Conservation (phyloP, 2,797 vertebrate genomes). For the Etheostoma nigrum region DNA sequence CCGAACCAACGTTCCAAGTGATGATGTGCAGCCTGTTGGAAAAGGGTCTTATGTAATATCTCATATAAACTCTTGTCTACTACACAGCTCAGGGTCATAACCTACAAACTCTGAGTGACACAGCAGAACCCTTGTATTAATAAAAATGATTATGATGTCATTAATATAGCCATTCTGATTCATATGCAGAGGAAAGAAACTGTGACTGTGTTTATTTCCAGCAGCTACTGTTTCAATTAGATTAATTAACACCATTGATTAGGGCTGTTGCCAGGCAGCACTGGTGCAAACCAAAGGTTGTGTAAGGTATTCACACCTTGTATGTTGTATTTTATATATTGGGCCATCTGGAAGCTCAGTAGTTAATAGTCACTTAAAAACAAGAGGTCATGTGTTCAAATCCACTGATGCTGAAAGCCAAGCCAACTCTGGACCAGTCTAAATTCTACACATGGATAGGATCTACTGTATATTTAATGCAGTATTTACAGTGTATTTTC, state of each 20-base stretch:
- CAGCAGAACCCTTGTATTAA: not conserved
- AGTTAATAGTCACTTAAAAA: not conserved
- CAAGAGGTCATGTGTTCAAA: not conserved
- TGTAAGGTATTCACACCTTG: not conserved
- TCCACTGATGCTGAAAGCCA: not conserved
- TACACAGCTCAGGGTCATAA: constrained; percentile 11
- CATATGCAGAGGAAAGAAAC: not conserved
- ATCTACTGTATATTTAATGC: not conserved
- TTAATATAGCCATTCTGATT: not conserved
- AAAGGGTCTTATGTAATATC: constrained; percentile 45
- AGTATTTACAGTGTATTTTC: not conserved
- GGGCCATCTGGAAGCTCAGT: not conserved
- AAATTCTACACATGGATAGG: not conserved
- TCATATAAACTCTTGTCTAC: constrained; percentile 27
- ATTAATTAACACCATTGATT: constrained; percentile 13
- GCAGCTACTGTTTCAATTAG: not conserved
- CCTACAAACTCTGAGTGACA: constrained; percentile 8
- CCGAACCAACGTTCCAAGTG: constrained; percentile 97
- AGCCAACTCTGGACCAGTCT: not conserved
- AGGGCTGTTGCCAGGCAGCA: not conserved
- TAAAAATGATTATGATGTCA: not conserved
- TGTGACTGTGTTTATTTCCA: not conserved
- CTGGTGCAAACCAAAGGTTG: not conserved
- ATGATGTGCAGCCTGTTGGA: constrained; percentile 91
- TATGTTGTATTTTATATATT: not conserved